A percentile compares a stretch with the other conserved stretches of the same genome.
These are phyloP conservation scores for Umimayanthus chanpuru DNA, from an alignment of 92 coral and sea anemone genomes.

Conservation along the genomic window DNA sequence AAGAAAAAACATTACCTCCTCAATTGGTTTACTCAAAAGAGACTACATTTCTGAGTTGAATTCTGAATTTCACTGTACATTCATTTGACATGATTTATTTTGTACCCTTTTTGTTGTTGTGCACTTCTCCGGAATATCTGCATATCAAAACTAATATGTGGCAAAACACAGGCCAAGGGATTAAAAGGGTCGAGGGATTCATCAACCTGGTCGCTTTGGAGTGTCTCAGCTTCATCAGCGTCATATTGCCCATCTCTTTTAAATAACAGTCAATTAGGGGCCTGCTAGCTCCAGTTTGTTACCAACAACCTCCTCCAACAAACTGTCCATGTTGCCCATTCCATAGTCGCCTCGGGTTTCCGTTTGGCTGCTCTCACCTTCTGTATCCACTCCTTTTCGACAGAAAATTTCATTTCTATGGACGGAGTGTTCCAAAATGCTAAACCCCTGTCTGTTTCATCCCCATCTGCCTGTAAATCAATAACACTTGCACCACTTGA, in stretches of 20 bases:
- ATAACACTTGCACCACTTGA: too few relatives aligned
- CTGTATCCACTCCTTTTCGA: conserved; percentile 48
- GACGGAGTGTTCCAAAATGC: too few relatives aligned
- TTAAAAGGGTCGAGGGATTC: conserved; percentile 46
- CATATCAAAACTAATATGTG: conserved; percentile 43
- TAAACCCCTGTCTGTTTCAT: too few relatives aligned
- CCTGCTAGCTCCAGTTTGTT: conserved; percentile 55
- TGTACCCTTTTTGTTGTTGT: background rate
- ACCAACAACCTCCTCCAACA: conserved; percentile 52
- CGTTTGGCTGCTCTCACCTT: conserved; percentile 30
- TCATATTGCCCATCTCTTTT: conserved; percentile 35
- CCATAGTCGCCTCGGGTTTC: conserved; percentile 65
- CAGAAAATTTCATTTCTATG: conserved; percentile 48
- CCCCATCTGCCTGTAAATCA: too few relatives aligned
- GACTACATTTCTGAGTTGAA: conserved; percentile 1
- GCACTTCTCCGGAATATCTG: conserved; percentile 41
- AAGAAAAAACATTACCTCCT: background rate
- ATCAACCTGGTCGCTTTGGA: conserved; percentile 59
- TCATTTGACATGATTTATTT: background rate
- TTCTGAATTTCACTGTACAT: conserved; percentile 15
- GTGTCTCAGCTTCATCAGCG: conserved; percentile 24
- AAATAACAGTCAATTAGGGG: conserved; percentile 51
- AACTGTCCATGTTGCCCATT: conserved; percentile 53
- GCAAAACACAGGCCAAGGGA: conserved; percentile 58
- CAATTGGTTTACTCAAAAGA: conserved; percentile 3